Evolutionary conservation across 2,888 invertebrate genomes (phyloP).

Genomic region (Thymelicus acteon): DNA sequence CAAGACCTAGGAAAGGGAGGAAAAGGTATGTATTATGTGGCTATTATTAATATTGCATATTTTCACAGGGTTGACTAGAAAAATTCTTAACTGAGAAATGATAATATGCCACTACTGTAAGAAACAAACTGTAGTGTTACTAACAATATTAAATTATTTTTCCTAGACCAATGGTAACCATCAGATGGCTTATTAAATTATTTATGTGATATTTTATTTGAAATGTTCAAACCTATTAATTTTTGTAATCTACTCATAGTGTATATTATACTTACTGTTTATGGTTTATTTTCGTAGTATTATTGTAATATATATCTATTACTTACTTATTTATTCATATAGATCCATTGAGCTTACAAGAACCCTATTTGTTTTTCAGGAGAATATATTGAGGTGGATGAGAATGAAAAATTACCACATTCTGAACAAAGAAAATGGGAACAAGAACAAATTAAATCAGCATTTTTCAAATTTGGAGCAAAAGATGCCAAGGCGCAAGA

Average conservation of each 20-base stretch:
- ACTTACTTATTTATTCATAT: too few species aligned
- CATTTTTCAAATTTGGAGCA: constrained; percentile 96
- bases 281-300: too few species aligned
- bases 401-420: constrained; percentile 92
- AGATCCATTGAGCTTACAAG: too few species aligned
- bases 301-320: too few species aligned
- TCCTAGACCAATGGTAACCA: too few species aligned
- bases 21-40: constrained; percentile 66
- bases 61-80: neutral
- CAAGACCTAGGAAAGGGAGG: constrained; percentile 92
- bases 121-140: too few species aligned
- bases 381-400: constrained; percentile 93
- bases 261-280: too few species aligned
- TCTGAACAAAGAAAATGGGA: constrained; percentile 98
- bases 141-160: too few species aligned
- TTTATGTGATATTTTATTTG: too few species aligned
- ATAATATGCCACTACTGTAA: neutral
- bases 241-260: too few species aligned
- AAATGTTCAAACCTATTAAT: too few species aligned
- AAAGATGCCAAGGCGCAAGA: constrained; percentile 90
- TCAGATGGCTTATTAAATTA: too few species aligned
- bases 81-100: neutral
- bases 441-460: constrained; percentile 97
- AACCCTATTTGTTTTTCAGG: constrained; percentile 62
- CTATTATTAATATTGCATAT: neutral